Evolutionary conservation across 2,888 invertebrate genomes (phyloP), one percentile per base, ranked within the genome.

Genomic region (Polia nebulosa): DNA sequence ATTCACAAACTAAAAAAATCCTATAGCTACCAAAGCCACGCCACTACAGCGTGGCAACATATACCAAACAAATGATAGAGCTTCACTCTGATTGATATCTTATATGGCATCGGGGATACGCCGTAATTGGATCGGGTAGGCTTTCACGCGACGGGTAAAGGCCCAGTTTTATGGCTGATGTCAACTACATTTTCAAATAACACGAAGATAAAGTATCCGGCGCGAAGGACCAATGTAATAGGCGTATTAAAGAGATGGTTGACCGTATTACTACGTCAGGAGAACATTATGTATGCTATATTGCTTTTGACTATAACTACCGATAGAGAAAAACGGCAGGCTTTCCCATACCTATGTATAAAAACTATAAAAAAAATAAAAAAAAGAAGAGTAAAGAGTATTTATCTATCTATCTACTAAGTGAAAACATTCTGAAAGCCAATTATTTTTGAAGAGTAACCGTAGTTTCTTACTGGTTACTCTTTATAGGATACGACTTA

Each of bases 11-110:
- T n/a, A n/a, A n/a, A n/a, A n/a, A n/a, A n/a, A n/a, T n/a, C n/a
- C n/a, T n/a, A 39, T 13, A 20, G 3, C 1, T 49, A 47, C 36
- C 13, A 39, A 57, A 57, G 22, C 17, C 34, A 44, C 27, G 41
- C 17, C 4, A 6, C 20, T 41, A 20, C 41, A 25, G n/a, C 15
- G 5, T 4, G 11, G 17, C 45, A 25, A 13, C 27, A 27, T 36
- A 47, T 29, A 47, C 41, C 68, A 79, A 68, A 79, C 45, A 69
- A 63, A 63, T 64, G 57, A 62, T 32, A 60, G 45, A 68, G 68
- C 72, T 66, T 68, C 68, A 32, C 34, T 3, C 76, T 77, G 78
- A 80, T 80, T 80, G 77, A 63, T 63, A 53, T 77, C 64, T 72
- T 78, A 56, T 80, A 78, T 51, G 78, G 81, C 67, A 81, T 78